Evolutionary conservation across 2,797 vertebrate genomes (phyloP).

Genomic region (Tympanoctomys barrerae): DNA sequence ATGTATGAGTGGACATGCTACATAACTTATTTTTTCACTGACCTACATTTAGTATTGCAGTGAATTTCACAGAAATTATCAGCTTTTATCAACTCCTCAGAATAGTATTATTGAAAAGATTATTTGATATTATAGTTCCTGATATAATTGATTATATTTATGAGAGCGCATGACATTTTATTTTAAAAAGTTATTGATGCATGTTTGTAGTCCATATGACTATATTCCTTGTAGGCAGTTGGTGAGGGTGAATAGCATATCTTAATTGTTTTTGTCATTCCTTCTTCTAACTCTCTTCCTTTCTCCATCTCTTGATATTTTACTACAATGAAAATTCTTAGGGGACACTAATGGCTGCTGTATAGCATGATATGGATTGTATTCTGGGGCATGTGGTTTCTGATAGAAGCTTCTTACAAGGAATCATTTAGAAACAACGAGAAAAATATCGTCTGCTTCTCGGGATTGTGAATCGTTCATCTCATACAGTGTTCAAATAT

Average conservation of each 20-base stretch:
- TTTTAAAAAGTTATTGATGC: not conserved
- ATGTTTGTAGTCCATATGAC: not conserved
- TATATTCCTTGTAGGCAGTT: not conserved
- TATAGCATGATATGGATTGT: not conserved
- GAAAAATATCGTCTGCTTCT: not conserved
- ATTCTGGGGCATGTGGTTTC: not conserved
- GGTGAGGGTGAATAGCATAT: not conserved
- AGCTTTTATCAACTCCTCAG: not conserved
- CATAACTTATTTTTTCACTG: not conserved
- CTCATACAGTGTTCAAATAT: not conserved
- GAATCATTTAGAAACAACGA: not conserved
- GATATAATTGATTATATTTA: not conserved
- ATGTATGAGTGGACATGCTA: not conserved
- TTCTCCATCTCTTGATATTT: not conserved
- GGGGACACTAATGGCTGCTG: not conserved
- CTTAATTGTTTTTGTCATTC: not conserved
- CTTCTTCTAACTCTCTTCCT: not conserved
- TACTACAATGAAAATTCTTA: not conserved
- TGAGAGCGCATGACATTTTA: not conserved
- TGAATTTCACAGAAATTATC: not conserved
- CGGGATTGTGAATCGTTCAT: not conserved
- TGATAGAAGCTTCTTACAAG: not conserved
- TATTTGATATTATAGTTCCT: not conserved
- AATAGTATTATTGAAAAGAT: not conserved
- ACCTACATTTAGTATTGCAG: not conserved